Base-by-base conservation (phyloP, 1,140 invertebrate species). In the Bombus terrestris region DNA sequence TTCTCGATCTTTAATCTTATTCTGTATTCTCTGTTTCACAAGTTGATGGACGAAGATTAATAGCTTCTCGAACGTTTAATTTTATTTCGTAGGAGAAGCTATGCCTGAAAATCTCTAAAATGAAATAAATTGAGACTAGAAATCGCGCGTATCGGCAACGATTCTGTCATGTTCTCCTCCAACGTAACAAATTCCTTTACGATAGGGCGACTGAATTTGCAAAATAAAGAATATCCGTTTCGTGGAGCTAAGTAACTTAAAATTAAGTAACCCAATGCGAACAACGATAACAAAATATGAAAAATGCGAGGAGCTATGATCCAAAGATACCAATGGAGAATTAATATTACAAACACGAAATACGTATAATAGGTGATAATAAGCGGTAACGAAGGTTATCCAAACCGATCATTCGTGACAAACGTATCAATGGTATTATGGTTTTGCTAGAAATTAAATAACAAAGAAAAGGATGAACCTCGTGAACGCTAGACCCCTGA, bases 361-460 rank as follows among this genome's bases (percentile, higher is more conserved):
- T 5, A 28, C 47, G 18, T 53, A 53, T 39, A 57, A 22, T 73
- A 43, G 25, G 15, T 2, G 4, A 25, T 66, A 62, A 43, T 12
- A 82, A 53, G 15, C 25, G 32, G 18, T 15, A 41, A 68, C 32
- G 43, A 47, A 57, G 8, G 43, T n/a, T 53, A 83, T 83, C 35
- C 74, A 35, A 76, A 66, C 15, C 81, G 62, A 75, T 66, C 22
- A 12, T 83, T 69, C 64, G 41, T 6, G 68, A 37, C 32, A n/a
- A 18, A n/a, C 53, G 32, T 41, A 47, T 9, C 18, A 83, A 83
- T 69, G 69, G 53, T 72, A 86, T 81, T 78, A 86, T 74, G 32
- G 41, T 69, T 89, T 86, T 35, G 71, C 71, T 89, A 89, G 64
- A 77, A 85, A 83, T 87, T 81, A 90, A 86, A 81, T 74, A 85